phyloP scores from a whole-genome alignment of 1,140 invertebrate species.

The Octopus bimaculoides region DNA sequence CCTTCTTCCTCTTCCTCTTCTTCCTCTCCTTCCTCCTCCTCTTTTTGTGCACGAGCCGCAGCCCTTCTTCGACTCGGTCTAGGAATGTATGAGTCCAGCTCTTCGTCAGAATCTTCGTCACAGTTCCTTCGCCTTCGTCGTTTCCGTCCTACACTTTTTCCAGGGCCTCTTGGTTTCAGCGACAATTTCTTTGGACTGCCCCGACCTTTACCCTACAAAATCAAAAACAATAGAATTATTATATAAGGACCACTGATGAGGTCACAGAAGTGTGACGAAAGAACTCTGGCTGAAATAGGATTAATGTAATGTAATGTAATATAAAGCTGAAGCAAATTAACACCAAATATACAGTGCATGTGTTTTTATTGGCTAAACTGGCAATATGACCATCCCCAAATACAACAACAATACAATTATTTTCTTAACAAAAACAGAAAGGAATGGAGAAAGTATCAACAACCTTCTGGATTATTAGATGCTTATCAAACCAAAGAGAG shows the following conservation, averaged over 20 bases:
- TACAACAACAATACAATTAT: background rate
- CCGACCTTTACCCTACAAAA: slow-evolving; percentile 7
- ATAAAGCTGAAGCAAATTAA: no score
- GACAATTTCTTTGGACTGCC: background rate
- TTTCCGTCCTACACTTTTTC: slow-evolving; percentile 1
- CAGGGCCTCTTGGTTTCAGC: background rate
- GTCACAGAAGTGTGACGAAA: no score
- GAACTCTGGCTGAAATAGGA: no score
- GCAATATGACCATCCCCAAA: no score
- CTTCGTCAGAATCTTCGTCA: slow-evolving; percentile 9
- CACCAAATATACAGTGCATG: no score
- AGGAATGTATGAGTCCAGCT: slow-evolving; percentile 9
- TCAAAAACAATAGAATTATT: background rate
- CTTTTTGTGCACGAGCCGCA: background rate
- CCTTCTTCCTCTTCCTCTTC: background rate
- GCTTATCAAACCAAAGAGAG: no score
- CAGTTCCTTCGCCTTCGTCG: background rate
- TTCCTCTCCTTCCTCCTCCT: background rate
- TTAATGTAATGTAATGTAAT: no score
- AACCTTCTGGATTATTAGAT: no score
- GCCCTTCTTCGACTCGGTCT: background rate
- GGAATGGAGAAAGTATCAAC: no score
- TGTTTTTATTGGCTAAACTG: no score
- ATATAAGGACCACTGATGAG: no score
- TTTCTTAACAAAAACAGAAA: no score